Evolutionary conservation across 2,888 invertebrate species (phyloP), one percentile per base, ranked within the genome.

Genomic region (Drosophila dives): DNA sequence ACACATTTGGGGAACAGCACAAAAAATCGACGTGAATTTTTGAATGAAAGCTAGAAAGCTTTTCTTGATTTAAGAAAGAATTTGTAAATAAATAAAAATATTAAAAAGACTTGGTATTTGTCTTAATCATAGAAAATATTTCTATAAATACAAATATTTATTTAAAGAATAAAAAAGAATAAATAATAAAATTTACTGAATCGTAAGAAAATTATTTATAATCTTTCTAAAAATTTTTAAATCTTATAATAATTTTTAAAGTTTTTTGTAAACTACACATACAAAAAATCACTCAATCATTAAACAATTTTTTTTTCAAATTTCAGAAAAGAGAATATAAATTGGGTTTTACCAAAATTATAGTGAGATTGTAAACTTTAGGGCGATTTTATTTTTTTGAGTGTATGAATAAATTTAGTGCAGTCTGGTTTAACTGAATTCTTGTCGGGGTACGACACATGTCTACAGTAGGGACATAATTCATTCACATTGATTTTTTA

Each of bases 401-500:
- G 45, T 45, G 45, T 45, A 45, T 23, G 20, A 17, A 15, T 48
- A 5, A 59, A 38, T 33, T 45, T 48, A 51, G 38, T 62, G 53
- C 40, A 40, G 40, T 63, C 62, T 68, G 53, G 42, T 60, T 60
- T 51, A 61, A 60, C 60, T 61, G 56, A 15, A 38, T n/a, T 33
- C n/a, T 58, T 49, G 63, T 55, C 34, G 49, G 23, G 49, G 51
- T 75, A 63, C 62, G 63, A 59, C 66, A 62, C 66, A 33, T 34
- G 34, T 48, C 29, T 62, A 50, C 34, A 50, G 4, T 11, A 12
- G 54, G 34, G 20, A 3, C n/a, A 29, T 73, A 55, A 56, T 72
- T 77, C 76, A 77, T 77, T 77, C 74, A 58, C 54, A 76, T 36
- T 48, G 36, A 60, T 29, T 53, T 34, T 23, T 51, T 20, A 26